Percentiles rank a stretch among this genome's conserved stretches.
Evolutionary conservation across 2,797 vertebrate species (phyloP).

Genomic region (Octomys mimax): DNA sequence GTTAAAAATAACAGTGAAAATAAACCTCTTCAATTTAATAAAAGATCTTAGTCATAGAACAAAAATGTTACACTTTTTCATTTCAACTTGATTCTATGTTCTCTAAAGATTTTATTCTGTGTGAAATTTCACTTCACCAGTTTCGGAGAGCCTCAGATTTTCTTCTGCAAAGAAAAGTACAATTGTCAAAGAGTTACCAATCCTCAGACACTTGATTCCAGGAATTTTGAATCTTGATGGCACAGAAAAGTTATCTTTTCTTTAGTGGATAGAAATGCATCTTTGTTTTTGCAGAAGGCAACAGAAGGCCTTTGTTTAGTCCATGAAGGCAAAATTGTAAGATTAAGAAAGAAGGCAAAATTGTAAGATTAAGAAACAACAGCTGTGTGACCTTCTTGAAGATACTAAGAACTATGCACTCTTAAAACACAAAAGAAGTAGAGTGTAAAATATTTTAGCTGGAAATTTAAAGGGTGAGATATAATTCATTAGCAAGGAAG

Average conservation of each 20-base stretch:
- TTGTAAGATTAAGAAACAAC: slow-evolving; percentile 74
- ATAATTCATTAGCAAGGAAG: slow-evolving; percentile 72
- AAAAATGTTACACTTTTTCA: slow-evolving; percentile 62
- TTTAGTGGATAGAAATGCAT: slow-evolving; percentile 71
- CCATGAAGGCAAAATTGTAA: slow-evolving; percentile 67
- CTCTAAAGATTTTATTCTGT: slow-evolving; percentile 64
- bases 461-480: slow-evolving; percentile 60
- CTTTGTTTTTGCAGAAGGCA: slow-evolving; percentile 68
- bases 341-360: slow-evolving; percentile 75
- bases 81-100: slow-evolving; percentile 49
- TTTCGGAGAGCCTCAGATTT: slow-evolving; percentile 69
- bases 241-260: slow-evolving; percentile 63
- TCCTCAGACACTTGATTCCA: slow-evolving; percentile 68
- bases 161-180: slow-evolving; percentile 64
- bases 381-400: slow-evolving; percentile 56
- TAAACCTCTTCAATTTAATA: slow-evolving; percentile 52
- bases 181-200: slow-evolving; percentile 67
- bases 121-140: slow-evolving; percentile 66
- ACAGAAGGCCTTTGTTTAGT: slow-evolving; percentile 66
- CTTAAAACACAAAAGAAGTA: slow-evolving; percentile 76
- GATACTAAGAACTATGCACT: slow-evolving; percentile 53
- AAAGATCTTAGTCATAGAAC: slow-evolving; percentile 44
- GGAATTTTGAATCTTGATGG: slow-evolving; percentile 65
- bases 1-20: slow-evolving; percentile 62
- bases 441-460: slow-evolving; percentile 69